Base-by-base conservation (phyloP, 2,888 invertebrate genomes). In the Sinotaia quadrata region DNA sequence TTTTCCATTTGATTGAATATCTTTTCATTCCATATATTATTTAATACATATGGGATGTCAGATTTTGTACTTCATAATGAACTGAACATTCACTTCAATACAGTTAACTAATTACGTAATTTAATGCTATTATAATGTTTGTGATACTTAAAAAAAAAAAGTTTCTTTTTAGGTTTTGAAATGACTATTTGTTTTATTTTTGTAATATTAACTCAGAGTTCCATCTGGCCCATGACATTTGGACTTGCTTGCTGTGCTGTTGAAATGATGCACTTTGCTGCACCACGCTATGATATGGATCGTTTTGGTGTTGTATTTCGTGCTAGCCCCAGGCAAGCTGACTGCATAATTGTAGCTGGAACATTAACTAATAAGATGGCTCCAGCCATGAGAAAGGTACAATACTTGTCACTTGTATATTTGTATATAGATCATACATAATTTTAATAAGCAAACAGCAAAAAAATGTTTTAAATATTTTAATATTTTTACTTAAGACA, bases 181-280 rank as follows among this genome's bases (percentile, higher is more conserved):
- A 58, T 24, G 37, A 29, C 31, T 56, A 31, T 31, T 2, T 15
- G 24, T 51, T 34, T 52, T 24, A 12, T n/a, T n/a, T n/a, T 31
- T 57, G 24, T 58, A 18, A 10, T 33, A 21, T 70, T 56, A 21
- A 70, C 81, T n/a, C 76, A 91, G 91, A 93, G 93, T 84, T 99
- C 99, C 0, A 89, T 99, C 37, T 99, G 99, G 99, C 99, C 99
- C 0, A 90, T 99, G 89, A 99, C 99, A 10, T 99, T 99, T 89
- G 99, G 99, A 72, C 89, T 98, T 81, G 98, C 98, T 2, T 99
- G 98, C 85, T 99, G 98, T 90, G 98, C 98, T 75, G 98, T 99
- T 4, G 98, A 98, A 90, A 98, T 98, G 98, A 98, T 98, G 98
- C 98, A 99, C 90, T 96, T 98, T 67, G 98, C 99, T 77, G 98